These are phyloP conservation scores for Eilema griseolum DNA, from an alignment of 2,888 invertebrate species.

Conservation along the genomic window DNA sequence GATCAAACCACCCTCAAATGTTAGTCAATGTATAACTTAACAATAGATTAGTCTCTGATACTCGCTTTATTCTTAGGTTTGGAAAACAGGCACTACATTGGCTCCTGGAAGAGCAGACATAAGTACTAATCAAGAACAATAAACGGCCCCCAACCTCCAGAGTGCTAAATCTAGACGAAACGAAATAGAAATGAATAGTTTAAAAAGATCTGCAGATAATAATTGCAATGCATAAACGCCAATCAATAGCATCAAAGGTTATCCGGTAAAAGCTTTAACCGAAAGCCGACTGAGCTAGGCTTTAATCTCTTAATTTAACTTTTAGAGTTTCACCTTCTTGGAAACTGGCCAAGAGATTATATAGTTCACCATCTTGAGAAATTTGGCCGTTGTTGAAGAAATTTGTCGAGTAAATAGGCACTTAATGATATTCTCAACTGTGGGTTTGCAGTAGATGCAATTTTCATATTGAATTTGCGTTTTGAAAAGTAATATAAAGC, in stretches of 20 bases:
- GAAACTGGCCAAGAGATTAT: constrained; percentile 47
- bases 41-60: no score
- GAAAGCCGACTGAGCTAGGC: constrained; percentile 27
- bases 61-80: no score
- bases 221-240: background rate
- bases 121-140: no score
- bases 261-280: constrained; percentile 28
- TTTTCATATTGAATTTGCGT: background rate
- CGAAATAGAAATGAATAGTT: no score
- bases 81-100: no score
- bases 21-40: no score
- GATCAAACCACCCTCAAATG: no score
- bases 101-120: no score
- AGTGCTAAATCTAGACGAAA: no score
- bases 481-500: background rate
- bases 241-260: constrained; percentile 22
- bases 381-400: constrained; percentile 43
- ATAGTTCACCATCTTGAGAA: constrained; percentile 43
- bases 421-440: constrained; percentile 16
- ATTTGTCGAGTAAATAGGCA: constrained; percentile 38
- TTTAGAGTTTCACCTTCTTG: constrained; percentile 44
- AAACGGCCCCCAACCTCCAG: no score
- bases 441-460: constrained; percentile 2
- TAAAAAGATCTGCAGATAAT: background rate
- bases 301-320: constrained; percentile 39